Base-by-base conservation (phyloP, 2,113 vertebrate genomes). In the Tetrao urogallus region DNA sequence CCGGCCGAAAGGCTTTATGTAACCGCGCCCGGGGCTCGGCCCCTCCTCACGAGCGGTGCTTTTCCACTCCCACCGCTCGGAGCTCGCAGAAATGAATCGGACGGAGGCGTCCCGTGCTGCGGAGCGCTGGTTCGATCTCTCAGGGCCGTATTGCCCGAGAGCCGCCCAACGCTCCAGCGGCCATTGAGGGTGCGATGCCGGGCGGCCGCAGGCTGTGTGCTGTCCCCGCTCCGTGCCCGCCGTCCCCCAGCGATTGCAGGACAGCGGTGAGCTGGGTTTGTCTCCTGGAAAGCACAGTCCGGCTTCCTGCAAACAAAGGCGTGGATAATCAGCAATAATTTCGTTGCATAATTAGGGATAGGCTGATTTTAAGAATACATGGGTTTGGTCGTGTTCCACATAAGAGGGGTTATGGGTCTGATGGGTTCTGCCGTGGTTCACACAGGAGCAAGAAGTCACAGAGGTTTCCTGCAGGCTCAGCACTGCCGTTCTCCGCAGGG, bases 1-100 rank as follows among this genome's bases (percentile, higher is more conserved):
- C 65, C 93, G 78, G 6, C 66, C 80, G 90, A 72, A 95, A 92
- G 75, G 80, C 63, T 94, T 95, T 93, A 93, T 91, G 17, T 96
- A 95, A 92, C 66, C 10, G 42, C 20, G 82, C 78, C 78, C 48
- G 52, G 43, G 48, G n/a, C 43, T 65, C 69, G 58, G 47, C 28
- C 36, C 27, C 69, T 80, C 54, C 83, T 75, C 61, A 71, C 45
- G 47, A 84, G 47, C 30, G 12, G 24, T 42, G 65, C 60, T 88
- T 93, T 87, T 94, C 90, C 24, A 25, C 61, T 61, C 73, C 75
- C 6, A 0, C 70, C 78, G 79, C 63, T 92, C 48, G 65, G 61
- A 90, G 80, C 80, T 48, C 86, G 86, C 76, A 57, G 36, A 89
- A 85, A 89, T 82, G 78, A 78, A 89, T 86, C 69, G 78, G 63